Base-by-base conservation (phyloP, 64 coral and sea anemone species). In the Dendronephthya gigantea region DNA sequence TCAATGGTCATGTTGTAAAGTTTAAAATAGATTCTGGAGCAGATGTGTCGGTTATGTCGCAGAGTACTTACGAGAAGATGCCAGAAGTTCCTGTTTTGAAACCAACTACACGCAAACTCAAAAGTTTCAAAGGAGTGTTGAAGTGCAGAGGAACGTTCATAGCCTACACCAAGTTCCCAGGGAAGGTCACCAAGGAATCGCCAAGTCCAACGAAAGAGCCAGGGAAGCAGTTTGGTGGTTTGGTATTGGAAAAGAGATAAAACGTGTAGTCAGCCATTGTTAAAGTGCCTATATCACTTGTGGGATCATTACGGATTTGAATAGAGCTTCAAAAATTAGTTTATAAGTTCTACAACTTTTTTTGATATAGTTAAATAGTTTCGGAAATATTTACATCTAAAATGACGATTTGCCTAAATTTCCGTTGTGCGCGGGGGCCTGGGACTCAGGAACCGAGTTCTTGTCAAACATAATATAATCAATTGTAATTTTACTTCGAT, bases 161-260 rank as follows among this genome's bases (percentile, higher is more conserved):
- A 62, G 10, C 55, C 17, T 17, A 62, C 55, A 62, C 55, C 55
- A n/a, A 62, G 16, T 27, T 23, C 25, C 55, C 19, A 62, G 55
- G 55, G 25, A 22, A 62, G 25, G 12, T 4, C 55, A 16, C 17
- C 19, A 5, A 62, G 25, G 55, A 62, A 23, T 15, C 19, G 25
- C 25, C 25, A 23, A 13, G 17, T 62, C n/a, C 9, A 52, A 52
- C 50, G 0, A 52, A 22, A 52, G 50, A 11, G 90, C 84, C 36
- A 50, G 49, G 58, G 85, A 50, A 28, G 62, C 49, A 9, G 32
- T 91, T 17, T 91, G 59, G 40, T 87, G 84, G 39, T 38, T 50
- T 48, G 51, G 85, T 33, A 87, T 91, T 68, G n/a, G 68, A 48
- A 27, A 13, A 8, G 89, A 90, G 13, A 90, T 90, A 22, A n/a